Evolutionary conservation across 2,888 invertebrate genomes (phyloP).

Genomic region (Chirona hameri): DNA sequence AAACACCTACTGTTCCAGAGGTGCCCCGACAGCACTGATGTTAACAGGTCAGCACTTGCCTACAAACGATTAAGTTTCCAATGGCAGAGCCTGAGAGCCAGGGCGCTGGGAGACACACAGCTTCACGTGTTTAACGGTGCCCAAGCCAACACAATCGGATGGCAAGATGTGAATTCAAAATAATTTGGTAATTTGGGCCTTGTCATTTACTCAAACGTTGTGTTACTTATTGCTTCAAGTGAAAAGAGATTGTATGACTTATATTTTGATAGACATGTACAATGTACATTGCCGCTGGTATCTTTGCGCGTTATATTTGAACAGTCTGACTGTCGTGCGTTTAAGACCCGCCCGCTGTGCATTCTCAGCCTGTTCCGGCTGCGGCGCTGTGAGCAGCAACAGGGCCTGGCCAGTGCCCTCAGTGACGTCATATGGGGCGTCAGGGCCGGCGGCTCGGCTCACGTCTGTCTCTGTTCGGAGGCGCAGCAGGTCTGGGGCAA

Average conservation of each 20-base stretch:
- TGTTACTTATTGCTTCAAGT: too few species aligned
- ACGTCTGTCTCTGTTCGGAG: constrained; percentile 23
- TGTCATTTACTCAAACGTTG: too few species aligned
- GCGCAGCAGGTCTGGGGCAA: background rate
- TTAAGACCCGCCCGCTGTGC: background rate
- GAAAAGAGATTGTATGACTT: too few species aligned
- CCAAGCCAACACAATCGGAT: too few species aligned
- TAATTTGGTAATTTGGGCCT: too few species aligned
- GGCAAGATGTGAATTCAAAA: too few species aligned
- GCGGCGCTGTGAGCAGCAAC: background rate
- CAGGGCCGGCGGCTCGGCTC: background rate
- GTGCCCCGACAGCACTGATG: background rate
- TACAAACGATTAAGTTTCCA: too few species aligned
- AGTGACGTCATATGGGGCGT: constrained; percentile 5
- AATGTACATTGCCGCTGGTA: too few species aligned
- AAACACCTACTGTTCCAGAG: constrained; percentile 30
- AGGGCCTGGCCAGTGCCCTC: constrained; percentile 30
- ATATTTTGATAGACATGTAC: too few species aligned
- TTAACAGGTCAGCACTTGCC: background rate
- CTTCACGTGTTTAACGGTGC: too few species aligned
- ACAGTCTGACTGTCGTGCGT: background rate
- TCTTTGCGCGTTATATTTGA: background rate
- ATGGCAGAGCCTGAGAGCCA: too few species aligned
- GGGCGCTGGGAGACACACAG: too few species aligned
- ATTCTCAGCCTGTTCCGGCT: background rate